Base-by-base conservation (phyloP, 2,888 invertebrate genomes). In the Corbicula japonica region DNA sequence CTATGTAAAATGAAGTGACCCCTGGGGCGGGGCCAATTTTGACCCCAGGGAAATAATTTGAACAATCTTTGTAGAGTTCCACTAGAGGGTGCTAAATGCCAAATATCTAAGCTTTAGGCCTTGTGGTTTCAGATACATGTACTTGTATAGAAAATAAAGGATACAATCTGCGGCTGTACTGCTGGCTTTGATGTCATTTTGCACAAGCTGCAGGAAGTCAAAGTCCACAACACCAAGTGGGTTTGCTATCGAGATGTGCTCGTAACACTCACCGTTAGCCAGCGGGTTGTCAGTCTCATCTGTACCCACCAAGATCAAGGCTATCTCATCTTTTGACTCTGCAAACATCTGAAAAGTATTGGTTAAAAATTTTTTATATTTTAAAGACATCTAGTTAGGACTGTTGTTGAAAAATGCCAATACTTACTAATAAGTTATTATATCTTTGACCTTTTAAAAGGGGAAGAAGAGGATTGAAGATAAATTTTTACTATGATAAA, bases 301-400 rank as follows among this genome's bases (percentile, higher is more conserved):
- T 0, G 95, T 95, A 0, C 96, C 96, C 86, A 96, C 94, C 60
- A 96, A 91, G 15, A 96, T 93, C 58, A 96, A 92, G 1, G 95
- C 95, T 3, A 96, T 87, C 83, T 95, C 95, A 92, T 96, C 96
- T 87, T 95, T 95, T 1, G 95, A 95, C 76, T 95, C 95, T 48
- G 95, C 94, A 90, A 96, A 95, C 87, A 96, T 95, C 95, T 95
- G 81, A 1, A 87, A 80, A 62, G 78, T 12, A 38, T 15, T 8
- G 8, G 41, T 38, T 8, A 38, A 38, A 38, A 12, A 38, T 15
- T 38, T 38, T 12, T 8, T 15, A 38, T 15, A 38, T 38, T 38
- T 8, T 38, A 8, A 38, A 18, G 8, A 18, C 41, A 38, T 15
- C 41, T 12, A 38, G 41, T 12, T 12, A 38, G 8, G 18, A 8